Base-by-base conservation (phyloP, 2,888 invertebrate genomes). In the Aproaerema taeniolella region DNA sequence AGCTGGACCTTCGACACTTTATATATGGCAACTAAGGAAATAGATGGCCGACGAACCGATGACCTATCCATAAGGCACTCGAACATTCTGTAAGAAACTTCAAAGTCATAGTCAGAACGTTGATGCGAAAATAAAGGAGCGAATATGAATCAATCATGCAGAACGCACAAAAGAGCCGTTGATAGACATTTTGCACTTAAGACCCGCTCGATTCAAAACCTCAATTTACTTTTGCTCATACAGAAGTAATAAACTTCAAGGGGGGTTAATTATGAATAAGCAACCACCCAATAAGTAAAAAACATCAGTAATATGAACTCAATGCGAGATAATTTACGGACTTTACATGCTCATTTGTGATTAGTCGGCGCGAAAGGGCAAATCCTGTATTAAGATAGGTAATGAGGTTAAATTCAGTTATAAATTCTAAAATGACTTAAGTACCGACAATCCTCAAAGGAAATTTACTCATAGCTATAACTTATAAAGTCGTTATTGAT, bases 301-400 rank as follows among this genome's bases (percentile, higher is more conserved):
- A 80, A 72, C 67, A 73, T 57, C 64, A 70, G 71, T 69, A 71
- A 75, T 75, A 75, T 70, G 75, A 78, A 76, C 80, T 82, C 70
- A 81, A 79, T 80, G 81, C 74, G 80, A 81, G 77, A 82, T 85
- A 85, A 85, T 85, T 85, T 82, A 86, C 79, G 63, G 76, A 74
- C 81, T 80, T 83, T 82, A 86, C 85, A 85, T 85, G 85, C 85
- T 80, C 79, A 83, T 83, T 85, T 85, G 79, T 83, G 85, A 86
- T 85, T 85, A 85, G 83, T 65, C 71, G 86, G 86, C 81, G 86
- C 85, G 86, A 86, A 86, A 86, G 83, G 86, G 85, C 82, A 86
- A 86, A 82, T 85, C 82, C 82, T 79, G 79, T 82, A 85, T 85
- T 86, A 86, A 86, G 86, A 86, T 86, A 85, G 86, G 85, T 85